Evolutionary conservation across 2,113 vertebrate genomes (phyloP), one percentile per base, ranked within the genome.

Genomic region (Oreochromis spilurus): DNA sequence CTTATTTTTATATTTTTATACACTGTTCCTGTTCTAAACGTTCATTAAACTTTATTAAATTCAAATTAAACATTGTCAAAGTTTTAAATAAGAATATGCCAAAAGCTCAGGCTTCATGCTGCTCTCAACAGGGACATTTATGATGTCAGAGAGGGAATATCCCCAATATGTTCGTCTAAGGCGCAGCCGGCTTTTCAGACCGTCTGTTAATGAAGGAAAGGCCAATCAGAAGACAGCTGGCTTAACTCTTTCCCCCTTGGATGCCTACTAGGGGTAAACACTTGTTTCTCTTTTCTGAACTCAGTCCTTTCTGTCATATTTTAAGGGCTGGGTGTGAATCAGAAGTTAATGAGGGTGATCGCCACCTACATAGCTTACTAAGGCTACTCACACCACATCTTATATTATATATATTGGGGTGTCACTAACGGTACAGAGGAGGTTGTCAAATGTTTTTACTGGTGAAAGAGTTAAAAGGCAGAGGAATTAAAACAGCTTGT

Each of bases 21-120:
- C 40, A 48, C 24, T 7, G 2, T 48, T 48, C 14, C 21, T 29
- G 2, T 75, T 75, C 5, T 43, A 50, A 10, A 19, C 0, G 0
- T 77, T 29, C 29, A 77, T 50, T 19, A 17, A 72, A 70, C 62
- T 2, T 67, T n/a, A 65, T 65, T 65, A 21, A n/a, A 24, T 29
- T 75, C 70, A 48, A 48, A 29, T 29, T 50, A 48, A 50, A 29
- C 24, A 31, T 4, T 16, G 16, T 11, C 16, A 75, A 48, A 48
- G 40, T 45, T 72, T 26, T 10, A 2, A 72, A 50, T 75, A 50
- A 50, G 43, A 11, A 70, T 24, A 43, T 75, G 67, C 16, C 40
- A 48, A 48, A 75, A 31, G 70, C 43, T 29, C 70, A 75, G 65
- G 21, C 38, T 45, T 45, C n/a, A 45, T 26, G 9, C 70, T 75